Base-by-base conservation (phyloP, 2,113 vertebrate genomes). In the Progne subis region DNA sequence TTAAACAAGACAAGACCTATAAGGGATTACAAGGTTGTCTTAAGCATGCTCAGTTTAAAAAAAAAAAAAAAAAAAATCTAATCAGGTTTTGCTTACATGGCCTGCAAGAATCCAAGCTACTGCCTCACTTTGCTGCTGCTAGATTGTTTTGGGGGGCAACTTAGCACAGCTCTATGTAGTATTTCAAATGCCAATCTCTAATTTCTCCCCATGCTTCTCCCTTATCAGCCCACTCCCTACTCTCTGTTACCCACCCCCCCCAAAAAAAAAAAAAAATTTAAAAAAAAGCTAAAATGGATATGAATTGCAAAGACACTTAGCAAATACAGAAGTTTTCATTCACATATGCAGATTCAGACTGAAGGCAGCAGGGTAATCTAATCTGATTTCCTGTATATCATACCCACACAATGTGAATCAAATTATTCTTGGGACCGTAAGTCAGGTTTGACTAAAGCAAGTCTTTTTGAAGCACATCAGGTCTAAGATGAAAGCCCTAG, bases 1-100 rank as follows among this genome's bases (percentile, higher is more conserved):
- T 95, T 95, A 95, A 96, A 95, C 9, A 46, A 97, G 96, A 92
- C 95, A 94, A 92, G 81, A 88, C 91, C 70, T 95, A 91, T 92
- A 95, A 94, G 80, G 92, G 61, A 87, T 96, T 87, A 91, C 87
- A 94, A 95, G 82, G 67, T 80, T 94, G 89, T 82, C 95, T 96
- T 91, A 95, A 92, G 61, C 82, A 95, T 95, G 70, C 50, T 50
- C 37, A 90, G 69, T 92, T 56, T 85, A 80, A 86, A 82, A 76
- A 50, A 78, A 85, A 80, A 86, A 82, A 76, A 50, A 78, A 41
- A 74, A 43, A 65, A 25, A 6, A 9, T 69, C 75, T 82, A 82
- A 94, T 34, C 82, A 80, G 67, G 67, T 95, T 96, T 95, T 96
- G 63, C 78, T 95, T 82, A 89, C 59, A 82, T 39, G 64, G 87